Percentiles rank a stretch among this genome's conserved stretches.
Conservation (phyloP, 2,113 vertebrate genomes). For the Entelurus aequoreus region DNA sequence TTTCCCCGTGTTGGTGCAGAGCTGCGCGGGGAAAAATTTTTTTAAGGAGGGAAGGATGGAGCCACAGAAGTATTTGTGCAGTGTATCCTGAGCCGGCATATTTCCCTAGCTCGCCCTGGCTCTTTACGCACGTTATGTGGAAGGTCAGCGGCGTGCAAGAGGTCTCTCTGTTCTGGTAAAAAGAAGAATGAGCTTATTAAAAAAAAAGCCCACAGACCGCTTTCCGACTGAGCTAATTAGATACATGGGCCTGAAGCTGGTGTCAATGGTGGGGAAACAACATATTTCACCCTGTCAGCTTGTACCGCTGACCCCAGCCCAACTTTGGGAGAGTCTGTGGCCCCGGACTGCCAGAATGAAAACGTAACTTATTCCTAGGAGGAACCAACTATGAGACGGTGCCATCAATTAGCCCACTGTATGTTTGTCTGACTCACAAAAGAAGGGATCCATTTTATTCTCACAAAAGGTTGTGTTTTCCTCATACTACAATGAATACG, state of each 20-base stretch:
- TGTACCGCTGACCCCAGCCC: constrained; percentile 40
- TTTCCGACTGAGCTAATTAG: constrained; percentile 65
- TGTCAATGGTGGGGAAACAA: constrained; percentile 59
- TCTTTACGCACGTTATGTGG: constrained; percentile 59
- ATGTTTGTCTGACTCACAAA: constrained; percentile 12
- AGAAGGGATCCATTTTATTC: constrained; percentile 13
- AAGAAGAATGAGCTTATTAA: constrained; percentile 70
- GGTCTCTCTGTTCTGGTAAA: constrained; percentile 58
- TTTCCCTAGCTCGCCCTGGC: constrained; percentile 34
- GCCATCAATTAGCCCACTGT: constrained; percentile 28
- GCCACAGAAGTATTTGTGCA: constrained; percentile 20
- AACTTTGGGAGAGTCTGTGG: constrained; percentile 45
- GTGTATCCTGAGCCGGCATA: not conserved
- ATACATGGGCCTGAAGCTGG: constrained; percentile 51
- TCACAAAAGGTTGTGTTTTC: constrained; percentile 7
- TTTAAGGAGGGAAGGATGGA: not conserved
- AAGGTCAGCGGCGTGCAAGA: constrained; percentile 55
- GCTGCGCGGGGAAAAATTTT: constrained; percentile 27
- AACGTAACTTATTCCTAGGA: constrained; percentile 29
- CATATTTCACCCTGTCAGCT: constrained; percentile 62
- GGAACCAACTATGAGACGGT: constrained; percentile 22
- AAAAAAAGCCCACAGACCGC: constrained; percentile 39
- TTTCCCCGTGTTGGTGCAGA: constrained; percentile 33
- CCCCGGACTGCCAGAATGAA: constrained; percentile 7
- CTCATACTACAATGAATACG: constrained; percentile 6